Conservation (phyloP, 2,113 vertebrate genomes). For the Malurus cyaneus region DNA sequence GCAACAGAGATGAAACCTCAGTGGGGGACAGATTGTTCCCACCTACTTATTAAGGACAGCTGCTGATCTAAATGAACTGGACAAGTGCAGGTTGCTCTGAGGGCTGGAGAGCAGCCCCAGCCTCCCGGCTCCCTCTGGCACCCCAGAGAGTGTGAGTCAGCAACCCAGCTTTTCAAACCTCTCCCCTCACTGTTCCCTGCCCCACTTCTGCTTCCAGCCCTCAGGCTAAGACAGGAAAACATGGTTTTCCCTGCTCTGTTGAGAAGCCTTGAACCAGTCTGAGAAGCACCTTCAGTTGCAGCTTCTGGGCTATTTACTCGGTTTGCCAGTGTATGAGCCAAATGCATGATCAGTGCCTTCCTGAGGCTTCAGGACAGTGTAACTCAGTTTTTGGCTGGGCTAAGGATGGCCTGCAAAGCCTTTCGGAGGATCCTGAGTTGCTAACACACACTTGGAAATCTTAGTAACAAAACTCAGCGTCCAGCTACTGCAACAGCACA, state of each 20-base stretch:
- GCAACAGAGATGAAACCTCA: neutral
- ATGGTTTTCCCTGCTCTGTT: rapidly evolving
- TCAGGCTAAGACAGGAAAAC: neutral
- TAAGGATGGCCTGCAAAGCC: neutral
- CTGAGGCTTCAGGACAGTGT: neutral
- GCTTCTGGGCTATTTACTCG: neutral
- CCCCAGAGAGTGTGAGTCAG: neutral
- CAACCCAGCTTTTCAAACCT: neutral
- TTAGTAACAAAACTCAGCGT: neutral
- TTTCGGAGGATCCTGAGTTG: neutral
- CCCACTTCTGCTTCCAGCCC: neutral
- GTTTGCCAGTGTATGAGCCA: neutral
- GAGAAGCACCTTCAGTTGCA: neutral
- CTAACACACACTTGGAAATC: neutral
- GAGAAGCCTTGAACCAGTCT: neutral
- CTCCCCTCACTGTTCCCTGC: neutral
- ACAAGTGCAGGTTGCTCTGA: neutral
- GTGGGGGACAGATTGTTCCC: neutral
- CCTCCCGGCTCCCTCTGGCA: rapidly evolving
- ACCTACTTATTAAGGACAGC: neutral
- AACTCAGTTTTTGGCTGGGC: neutral
- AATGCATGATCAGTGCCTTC: rapidly evolving
- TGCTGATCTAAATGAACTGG: neutral
- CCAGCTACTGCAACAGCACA: neutral
- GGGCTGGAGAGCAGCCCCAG: neutral